Percentiles rank a stretch among this genome's conserved stretches.
Evolutionary conservation across 1,140 invertebrate species (phyloP).

Genomic region (Drosophila simulans): DNA sequence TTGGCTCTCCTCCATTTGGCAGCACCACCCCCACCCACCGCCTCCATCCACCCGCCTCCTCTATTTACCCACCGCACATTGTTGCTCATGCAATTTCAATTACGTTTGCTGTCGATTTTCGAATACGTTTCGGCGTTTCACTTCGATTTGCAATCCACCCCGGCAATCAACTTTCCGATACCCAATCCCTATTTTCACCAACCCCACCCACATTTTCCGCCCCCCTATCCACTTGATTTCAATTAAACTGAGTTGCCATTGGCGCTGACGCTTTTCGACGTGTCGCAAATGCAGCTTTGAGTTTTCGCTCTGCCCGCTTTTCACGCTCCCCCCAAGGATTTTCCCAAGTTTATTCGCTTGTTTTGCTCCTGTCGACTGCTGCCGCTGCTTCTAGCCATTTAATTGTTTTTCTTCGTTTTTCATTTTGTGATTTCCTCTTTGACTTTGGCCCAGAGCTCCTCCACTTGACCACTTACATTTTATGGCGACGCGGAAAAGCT

Average conservation of each 20-base stretch:
- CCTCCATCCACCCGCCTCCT: not conserved
- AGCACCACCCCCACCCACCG: constrained; percentile 6
- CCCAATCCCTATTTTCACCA: not conserved
- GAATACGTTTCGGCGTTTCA: constrained; percentile 74
- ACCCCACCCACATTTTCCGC: constrained; percentile 1
- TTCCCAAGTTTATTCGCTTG: constrained; percentile 75
- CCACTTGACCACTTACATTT: constrained; percentile 77
- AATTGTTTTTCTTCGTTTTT: constrained; percentile 81
- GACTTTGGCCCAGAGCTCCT: constrained; percentile 26
- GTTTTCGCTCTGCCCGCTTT: constrained; percentile 35
- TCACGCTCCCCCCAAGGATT: not conserved
- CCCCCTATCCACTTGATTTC: constrained; percentile 66
- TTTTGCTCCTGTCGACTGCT: constrained; percentile 63
- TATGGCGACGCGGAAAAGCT: constrained; percentile 80
- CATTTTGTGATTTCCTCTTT: constrained; percentile 68
- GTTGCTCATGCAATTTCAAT: constrained; percentile 82
- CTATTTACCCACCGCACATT: constrained; percentile 52
- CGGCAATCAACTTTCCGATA: constrained; percentile 10
- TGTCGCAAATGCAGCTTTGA: constrained; percentile 73
- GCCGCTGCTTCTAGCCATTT: constrained; percentile 66
- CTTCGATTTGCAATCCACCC: constrained; percentile 72
- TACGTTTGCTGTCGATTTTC: constrained; percentile 82
- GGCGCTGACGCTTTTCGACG: constrained; percentile 74
- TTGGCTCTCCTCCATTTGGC: constrained; percentile 45
- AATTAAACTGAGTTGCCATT: constrained; percentile 80